Percentiles rank a stretch among this genome's conserved stretches.
Evolutionary conservation across 2,797 vertebrate species (phyloP).

Genomic region (Girardinus metallicus): DNA sequence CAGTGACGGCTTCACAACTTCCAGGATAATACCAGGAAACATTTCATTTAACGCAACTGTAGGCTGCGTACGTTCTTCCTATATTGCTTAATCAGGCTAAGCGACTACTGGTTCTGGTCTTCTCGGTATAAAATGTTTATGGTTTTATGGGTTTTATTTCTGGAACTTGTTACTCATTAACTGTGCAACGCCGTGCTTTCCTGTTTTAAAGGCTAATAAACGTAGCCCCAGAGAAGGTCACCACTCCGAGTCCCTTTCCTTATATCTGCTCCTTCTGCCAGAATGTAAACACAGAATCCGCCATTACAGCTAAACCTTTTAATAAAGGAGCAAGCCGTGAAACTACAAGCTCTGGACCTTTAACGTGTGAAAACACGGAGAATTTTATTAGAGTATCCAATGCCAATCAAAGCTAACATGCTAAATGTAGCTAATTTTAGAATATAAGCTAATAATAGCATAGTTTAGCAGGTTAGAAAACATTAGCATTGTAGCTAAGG

Average conservation of each 20-base stretch:
- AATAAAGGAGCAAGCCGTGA: background rate
- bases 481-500: background rate
- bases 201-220: conserved; percentile 45
- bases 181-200: conserved; percentile 33
- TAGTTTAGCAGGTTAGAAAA: background rate
- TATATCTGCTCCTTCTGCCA: background rate
- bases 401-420: background rate
- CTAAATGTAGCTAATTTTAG: background rate
- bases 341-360: background rate
- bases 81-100: background rate
- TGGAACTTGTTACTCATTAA: conserved; percentile 56
- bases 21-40: background rate
- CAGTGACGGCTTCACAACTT: conserved; percentile 13
- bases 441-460: background rate
- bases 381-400: background rate
- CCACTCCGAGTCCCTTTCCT: background rate
- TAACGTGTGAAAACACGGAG: background rate
- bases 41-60: background rate
- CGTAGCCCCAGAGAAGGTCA: conserved; percentile 16
- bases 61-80: no score
- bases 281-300: background rate
- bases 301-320: conserved; percentile 5
- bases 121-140: conserved; percentile 42
- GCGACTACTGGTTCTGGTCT: background rate
- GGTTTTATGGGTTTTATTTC: conserved; percentile 39